Evolutionary conservation across 2,888 invertebrate genomes (phyloP), one percentile per base, ranked within the genome.

Genomic region (Lucinisca nassula): DNA sequence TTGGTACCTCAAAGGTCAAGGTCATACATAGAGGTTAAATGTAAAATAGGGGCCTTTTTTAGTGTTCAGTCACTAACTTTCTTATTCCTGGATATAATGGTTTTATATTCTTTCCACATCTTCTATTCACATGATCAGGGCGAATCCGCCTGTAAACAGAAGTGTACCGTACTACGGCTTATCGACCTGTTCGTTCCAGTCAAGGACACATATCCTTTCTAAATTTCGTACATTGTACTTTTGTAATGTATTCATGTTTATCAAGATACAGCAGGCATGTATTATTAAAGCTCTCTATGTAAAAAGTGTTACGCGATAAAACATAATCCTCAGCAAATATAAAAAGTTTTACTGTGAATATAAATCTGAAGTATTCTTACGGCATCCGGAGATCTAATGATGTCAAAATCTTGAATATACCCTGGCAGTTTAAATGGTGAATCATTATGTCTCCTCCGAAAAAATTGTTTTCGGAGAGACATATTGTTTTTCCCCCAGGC

Each of bases 121-220:
- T n/a, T n/a, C n/a, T n/a, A n/a, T n/a, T n/a, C 8, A 14, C 3
- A 14, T 21, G 12, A n/a, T 51, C 51, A 17, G 51, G 8, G 3
- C 51, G 51, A 14, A 1, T 24, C 8, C 61, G 45, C 17, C 37
- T 14, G 67, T 67, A 27, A 12, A 30, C 30, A 21, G 80, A 80
- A 45, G 80, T 73, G 17, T 45, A 45, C 14, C 10, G 45, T 12
- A 27, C 3, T 27, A 81, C 0, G 81, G 75, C 30, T 75, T 38
- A 45, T 75, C 75, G 1, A 75, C 81, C n/a, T 81, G 81, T 45
- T 81, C 81, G 30, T 81, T 81, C 81, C 81, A 75, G 75, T 61
- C 35, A 12, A 81, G 38, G 21, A 81, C 75, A 4, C 61, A 10
- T 38, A n/a, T 61, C 30, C 10, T 24, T 40, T 6, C 75, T 0